A percentile compares a stretch with the other conserved stretches of the same genome.
These are phyloP conservation scores for Apis dorsata DNA, from an alignment of 1,140 invertebrate genomes.

Conservation along the genomic window DNA sequence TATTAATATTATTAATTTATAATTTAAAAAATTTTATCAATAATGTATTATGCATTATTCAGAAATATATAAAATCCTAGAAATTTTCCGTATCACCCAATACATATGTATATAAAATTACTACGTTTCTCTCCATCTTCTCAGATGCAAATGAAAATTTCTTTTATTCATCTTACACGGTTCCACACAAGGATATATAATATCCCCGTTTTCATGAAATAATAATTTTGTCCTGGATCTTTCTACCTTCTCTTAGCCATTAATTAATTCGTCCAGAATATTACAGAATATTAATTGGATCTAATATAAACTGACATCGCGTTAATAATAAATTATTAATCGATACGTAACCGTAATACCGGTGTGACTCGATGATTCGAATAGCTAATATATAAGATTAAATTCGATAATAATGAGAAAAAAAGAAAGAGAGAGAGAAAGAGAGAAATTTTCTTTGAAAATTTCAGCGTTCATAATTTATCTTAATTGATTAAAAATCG, in stretches of 20 bases:
- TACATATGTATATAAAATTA: conserved; percentile 2
- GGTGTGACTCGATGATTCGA: too few relatives aligned
- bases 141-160: background rate
- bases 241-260: background rate
- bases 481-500: conserved; percentile 27
- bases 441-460: too few relatives aligned
- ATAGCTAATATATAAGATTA: background rate
- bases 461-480: too few relatives aligned
- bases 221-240: background rate
- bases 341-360: conserved; percentile 8
- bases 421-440: too few relatives aligned
- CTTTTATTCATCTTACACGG: background rate
- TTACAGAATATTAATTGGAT: conserved; percentile 18
- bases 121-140: background rate
- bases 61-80: too few relatives aligned
- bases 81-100: background rate
- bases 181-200: background rate
- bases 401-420: background rate
- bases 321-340: conserved; percentile 26
- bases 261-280: conserved; percentile 5
- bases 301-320: conserved; percentile 6
- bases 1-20: too few relatives aligned
- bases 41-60: too few relatives aligned
- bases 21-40: too few relatives aligned
- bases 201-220: background rate